These are phyloP conservation scores for Crioceris asparagi DNA, from an alignment of 2,888 invertebrate genomes.

Conservation along the genomic window DNA sequence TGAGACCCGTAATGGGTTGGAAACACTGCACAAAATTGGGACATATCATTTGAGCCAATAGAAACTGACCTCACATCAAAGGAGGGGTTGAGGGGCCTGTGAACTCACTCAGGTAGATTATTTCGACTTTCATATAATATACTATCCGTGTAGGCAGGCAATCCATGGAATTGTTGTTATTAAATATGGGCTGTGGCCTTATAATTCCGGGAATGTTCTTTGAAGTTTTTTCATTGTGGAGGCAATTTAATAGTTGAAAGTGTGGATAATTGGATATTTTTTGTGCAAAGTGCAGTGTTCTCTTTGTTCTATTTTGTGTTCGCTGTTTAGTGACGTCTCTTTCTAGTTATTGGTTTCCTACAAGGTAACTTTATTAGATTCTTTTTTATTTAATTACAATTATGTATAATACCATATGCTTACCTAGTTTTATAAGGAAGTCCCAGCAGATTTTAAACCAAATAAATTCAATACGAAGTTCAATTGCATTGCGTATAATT, in stretches of 20 bases:
- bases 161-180: constrained; percentile 5
- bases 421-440: no score
- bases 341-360: no score
- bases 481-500: no score
- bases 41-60: constrained; percentile 29
- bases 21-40: constrained; percentile 16
- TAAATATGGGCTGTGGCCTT: constrained; percentile 7
- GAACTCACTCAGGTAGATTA: constrained; percentile 19
- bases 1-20: constrained; percentile 12
- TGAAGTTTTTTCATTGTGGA: constrained; percentile 1
- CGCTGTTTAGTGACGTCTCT: not conserved
- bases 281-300: not conserved
- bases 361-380: no score
- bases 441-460: no score
- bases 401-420: no score
- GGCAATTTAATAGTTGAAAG: constrained; percentile 1
- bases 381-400: no score
- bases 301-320: constrained; percentile 1
- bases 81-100: constrained; percentile 27
- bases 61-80: constrained; percentile 12
- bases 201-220: constrained; percentile 5
- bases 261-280: constrained; percentile 1
- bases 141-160: not conserved
- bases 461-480: no score
- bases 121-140: constrained; percentile 2